phyloP scores from a whole-genome alignment of 2,888 invertebrate species.

The Hartigia nigra region DNA sequence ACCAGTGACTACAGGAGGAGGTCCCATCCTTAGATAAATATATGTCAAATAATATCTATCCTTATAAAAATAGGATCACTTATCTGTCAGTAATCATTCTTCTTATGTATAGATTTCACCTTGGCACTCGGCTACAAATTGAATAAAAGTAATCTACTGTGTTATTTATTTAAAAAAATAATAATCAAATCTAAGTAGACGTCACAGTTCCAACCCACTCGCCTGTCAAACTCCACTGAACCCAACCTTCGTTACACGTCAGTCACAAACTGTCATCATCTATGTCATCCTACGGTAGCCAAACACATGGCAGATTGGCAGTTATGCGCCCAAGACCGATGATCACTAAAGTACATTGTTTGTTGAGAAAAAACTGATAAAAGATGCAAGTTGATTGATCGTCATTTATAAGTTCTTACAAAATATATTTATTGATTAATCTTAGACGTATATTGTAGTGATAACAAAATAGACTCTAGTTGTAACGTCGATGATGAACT shows the following conservation, averaged over 20 bases:
- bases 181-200: background rate
- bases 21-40: constrained; percentile 69
- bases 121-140: background rate
- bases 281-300: background rate
- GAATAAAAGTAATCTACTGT: background rate
- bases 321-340: background rate
- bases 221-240: background rate
- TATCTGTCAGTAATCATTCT: background rate
- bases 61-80: background rate
- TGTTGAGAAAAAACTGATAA: background rate
- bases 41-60: background rate
- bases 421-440: background rate
- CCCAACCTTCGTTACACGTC: background rate
- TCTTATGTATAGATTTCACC: background rate
- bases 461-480: background rate
- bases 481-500: background rate
- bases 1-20: constrained; percentile 92
- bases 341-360: too few species aligned
- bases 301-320: background rate
- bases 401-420: background rate
- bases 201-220: background rate
- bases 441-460: background rate
- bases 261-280: background rate
- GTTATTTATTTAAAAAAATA: background rate
- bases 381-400: background rate